These are phyloP conservation scores for Oxycera nigricornis DNA, from an alignment of 2,888 invertebrate species.

Conservation along the genomic window DNA sequence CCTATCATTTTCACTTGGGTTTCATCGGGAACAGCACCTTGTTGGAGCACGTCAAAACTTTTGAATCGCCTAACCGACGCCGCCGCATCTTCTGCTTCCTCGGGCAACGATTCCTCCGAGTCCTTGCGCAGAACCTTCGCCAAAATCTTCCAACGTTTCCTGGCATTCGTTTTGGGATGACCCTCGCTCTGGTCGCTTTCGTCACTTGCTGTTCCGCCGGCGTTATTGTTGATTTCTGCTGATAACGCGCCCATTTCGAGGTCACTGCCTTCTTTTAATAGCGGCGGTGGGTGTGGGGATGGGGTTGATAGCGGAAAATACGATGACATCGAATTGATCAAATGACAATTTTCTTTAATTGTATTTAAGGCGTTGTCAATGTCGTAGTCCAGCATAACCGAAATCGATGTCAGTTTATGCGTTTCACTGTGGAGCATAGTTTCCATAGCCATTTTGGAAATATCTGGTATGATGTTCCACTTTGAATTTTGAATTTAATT, in stretches of 20 bases:
- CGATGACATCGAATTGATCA: conserved; percentile 46
- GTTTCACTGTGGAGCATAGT: conserved; percentile 44
- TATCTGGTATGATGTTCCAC: neutral
- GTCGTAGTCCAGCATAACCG: conserved; percentile 60
- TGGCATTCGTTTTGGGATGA: conserved; percentile 63
- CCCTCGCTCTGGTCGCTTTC: conserved; percentile 39
- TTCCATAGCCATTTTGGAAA: conserved; percentile 43
- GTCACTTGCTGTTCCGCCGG: conserved; percentile 50
- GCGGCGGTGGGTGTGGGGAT: neutral
- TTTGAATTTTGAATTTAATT: too few relatives aligned
- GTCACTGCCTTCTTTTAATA: neutral
- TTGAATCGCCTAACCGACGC: conserved; percentile 68
- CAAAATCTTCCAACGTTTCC: conserved; percentile 73
- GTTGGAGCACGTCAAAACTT: conserved; percentile 66
- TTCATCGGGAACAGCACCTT: conserved; percentile 61
- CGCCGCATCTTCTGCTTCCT: conserved; percentile 62
- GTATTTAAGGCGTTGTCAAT: conserved; percentile 61
- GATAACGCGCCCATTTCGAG: neutral
- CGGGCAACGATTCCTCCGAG: conserved; percentile 56
- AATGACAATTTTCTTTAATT: conserved; percentile 56
- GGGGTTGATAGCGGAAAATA: conserved; percentile 1
- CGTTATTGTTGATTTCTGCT: conserved; percentile 45
- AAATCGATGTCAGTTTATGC: conserved; percentile 54
- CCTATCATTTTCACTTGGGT: conserved; percentile 60
- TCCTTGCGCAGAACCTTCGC: conserved; percentile 68